Base-by-base conservation (phyloP, 1,140 invertebrate species). In the Trypoxylus dichotomus region DNA sequence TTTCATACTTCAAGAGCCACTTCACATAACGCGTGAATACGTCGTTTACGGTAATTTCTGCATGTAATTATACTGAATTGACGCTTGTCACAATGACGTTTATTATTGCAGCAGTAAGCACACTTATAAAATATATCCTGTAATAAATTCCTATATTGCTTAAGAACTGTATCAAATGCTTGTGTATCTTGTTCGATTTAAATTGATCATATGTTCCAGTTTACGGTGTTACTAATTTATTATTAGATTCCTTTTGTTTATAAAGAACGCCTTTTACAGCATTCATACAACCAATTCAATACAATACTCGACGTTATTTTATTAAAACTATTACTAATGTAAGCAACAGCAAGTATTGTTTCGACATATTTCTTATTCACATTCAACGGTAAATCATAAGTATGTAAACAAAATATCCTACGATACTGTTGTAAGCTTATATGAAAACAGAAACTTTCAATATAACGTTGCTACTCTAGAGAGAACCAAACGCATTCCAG, bases 371-470 rank as follows among this genome's bases (percentile, higher is more conserved):
- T 60, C 21, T n/a, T 19, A 24, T 60, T 60, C 58, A 60, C n/a
- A 19, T 60, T 13, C 27, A 68, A 68, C 60, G 60, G 60, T 68
- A 68, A 25, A 68, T 24, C 27, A 27, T 27, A 29, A 68, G 24
- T 68, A 15, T 68, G 60, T 68, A 68, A 68, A 68, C 60, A 68
- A 29, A 68, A 68, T 68, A 68, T 68, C 27, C 60, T 68, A 25
- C 60, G 27, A 68, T 68, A 3, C 60, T 68, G 60, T 68, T 68
- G 60, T 68, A 68, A 11, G 88, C 88, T 43, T 24, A 68, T 68
- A 68, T 68, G 29, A 75, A 75, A 75, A 75, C 74, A 79, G 76
- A 79, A 79, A 79, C 74, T 75, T 77, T 79, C 79, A 75, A 73
- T 79, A 75, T 75, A 78, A 63, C 73, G 29, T 29, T 42, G 77